These are phyloP conservation scores for Eulemur rubriventer DNA, from an alignment of 2,797 vertebrate genomes.

Conservation along the genomic window DNA sequence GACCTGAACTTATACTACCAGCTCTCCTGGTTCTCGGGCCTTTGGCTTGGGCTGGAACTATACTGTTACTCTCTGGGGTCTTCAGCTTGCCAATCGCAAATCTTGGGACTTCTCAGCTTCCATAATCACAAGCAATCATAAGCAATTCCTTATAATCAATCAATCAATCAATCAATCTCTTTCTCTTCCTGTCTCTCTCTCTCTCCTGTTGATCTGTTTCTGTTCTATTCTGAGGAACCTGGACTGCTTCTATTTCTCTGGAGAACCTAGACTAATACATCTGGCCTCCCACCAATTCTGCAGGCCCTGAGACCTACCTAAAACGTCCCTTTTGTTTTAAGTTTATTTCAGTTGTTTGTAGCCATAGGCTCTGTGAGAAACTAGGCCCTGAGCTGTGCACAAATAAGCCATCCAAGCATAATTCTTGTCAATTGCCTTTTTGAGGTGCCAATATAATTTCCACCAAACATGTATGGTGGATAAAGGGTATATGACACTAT, in stretches of 20 bases:
- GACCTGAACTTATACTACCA: not conserved
- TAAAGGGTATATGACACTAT: not conserved
- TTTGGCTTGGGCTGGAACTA: too few species aligned
- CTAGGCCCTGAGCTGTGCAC: not conserved
- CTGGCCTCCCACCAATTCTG: not conserved
- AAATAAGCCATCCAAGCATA: not conserved
- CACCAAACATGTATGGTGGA: not conserved
- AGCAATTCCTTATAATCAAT: not conserved
- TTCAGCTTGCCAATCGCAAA: not conserved
- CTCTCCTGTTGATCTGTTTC: not conserved
- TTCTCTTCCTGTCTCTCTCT: not conserved
- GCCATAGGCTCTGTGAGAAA: not conserved
- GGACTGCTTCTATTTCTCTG: not conserved
- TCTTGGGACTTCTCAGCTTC: not conserved
- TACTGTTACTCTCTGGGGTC: not conserved
- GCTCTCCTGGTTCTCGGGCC: not conserved
- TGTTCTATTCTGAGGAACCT: not conserved
- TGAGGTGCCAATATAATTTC: not conserved
- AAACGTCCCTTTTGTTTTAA: not conserved
- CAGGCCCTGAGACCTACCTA: not conserved
- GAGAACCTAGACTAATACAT: not conserved
- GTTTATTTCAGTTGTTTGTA: not conserved
- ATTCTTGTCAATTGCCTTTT: not conserved
- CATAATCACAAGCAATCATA: not conserved
- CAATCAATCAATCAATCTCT: not conserved